Percentiles rank a stretch among this genome's conserved stretches.
Evolutionary conservation across 2,113 vertebrate genomes (phyloP).

Genomic region (Chaetops frenatus): DNA sequence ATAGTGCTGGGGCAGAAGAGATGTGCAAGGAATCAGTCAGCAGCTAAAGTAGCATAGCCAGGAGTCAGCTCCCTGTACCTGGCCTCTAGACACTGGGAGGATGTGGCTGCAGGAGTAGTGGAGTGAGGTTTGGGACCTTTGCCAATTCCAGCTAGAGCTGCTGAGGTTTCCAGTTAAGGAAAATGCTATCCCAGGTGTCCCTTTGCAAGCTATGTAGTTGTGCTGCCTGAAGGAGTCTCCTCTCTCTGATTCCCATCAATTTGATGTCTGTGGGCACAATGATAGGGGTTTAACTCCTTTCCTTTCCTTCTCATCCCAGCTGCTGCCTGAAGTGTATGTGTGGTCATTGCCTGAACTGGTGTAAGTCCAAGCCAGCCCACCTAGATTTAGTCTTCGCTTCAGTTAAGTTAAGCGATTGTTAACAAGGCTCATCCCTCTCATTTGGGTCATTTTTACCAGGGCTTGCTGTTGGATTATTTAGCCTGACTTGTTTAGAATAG

Average conservation of each 20-base stretch:
- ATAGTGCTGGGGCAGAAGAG: not conserved
- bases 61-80: not conserved
- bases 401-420: not conserved
- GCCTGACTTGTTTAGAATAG: not conserved
- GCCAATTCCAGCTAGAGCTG: not conserved
- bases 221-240: not conserved
- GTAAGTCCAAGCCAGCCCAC: not conserved
- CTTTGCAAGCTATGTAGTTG: not conserved
- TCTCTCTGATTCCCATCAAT: not conserved
- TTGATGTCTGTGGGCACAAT: not conserved
- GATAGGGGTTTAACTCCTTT: not conserved
- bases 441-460: not conserved
- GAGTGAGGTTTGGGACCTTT: not conserved
- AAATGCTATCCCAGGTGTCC: not conserved
- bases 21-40: not conserved
- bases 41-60: not conserved
- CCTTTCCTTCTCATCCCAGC: not conserved
- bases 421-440: not conserved
- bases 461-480: not conserved
- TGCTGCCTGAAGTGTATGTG: not conserved
- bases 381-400: not conserved
- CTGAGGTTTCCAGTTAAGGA: not conserved
- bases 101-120: not conserved
- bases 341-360: not conserved
- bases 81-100: not conserved